A percentile compares a stretch with the other conserved stretches of the same genome.
phyloP scores from a whole-genome alignment of 2,888 invertebrate genomes.

The Timema podura region DNA sequence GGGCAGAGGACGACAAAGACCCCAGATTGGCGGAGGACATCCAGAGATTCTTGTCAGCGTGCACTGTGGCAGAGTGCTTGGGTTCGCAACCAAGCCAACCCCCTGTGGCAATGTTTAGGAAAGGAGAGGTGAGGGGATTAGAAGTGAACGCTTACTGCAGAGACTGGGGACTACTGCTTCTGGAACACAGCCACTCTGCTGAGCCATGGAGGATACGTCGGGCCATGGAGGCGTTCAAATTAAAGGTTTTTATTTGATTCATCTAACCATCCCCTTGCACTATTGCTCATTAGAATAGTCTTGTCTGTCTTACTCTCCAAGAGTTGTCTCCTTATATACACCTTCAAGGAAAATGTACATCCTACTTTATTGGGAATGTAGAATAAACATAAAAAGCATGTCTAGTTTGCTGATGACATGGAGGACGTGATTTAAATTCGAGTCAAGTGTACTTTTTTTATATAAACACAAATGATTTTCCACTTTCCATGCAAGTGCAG shows the following conservation, averaged over 20 bases:
- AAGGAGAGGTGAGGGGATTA: slow-evolving; percentile 15
- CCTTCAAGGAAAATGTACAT: too few relatives aligned
- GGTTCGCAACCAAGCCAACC: not conserved
- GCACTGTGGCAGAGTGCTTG: slow-evolving; percentile 27
- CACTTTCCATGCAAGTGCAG: too few relatives aligned
- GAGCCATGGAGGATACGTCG: slow-evolving; percentile 25
- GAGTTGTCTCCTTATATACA: too few relatives aligned
- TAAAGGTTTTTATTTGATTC: slow-evolving; percentile 23
- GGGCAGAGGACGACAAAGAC: slow-evolving; percentile 14
- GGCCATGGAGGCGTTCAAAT: slow-evolving; percentile 28
- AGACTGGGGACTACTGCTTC: slow-evolving; percentile 25
- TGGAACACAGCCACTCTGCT: slow-evolving; percentile 18
- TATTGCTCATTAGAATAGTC: too few relatives aligned
- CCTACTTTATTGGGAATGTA: too few relatives aligned
- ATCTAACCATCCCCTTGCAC: too few relatives aligned
- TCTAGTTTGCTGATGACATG: too few relatives aligned
- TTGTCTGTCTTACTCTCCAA: too few relatives aligned
- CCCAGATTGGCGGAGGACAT: slow-evolving; percentile 20
- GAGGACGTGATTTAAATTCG: too few relatives aligned
- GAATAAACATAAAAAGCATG: too few relatives aligned
- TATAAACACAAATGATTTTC: too few relatives aligned
- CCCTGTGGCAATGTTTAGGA: not conserved
- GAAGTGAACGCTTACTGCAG: slow-evolving; percentile 25
- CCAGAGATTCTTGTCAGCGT: slow-evolving; percentile 22
- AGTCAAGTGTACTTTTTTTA: too few relatives aligned